These are phyloP conservation scores for Oryzias curvinotus DNA, from an alignment of 2,113 vertebrate species.

Conservation along the genomic window DNA sequence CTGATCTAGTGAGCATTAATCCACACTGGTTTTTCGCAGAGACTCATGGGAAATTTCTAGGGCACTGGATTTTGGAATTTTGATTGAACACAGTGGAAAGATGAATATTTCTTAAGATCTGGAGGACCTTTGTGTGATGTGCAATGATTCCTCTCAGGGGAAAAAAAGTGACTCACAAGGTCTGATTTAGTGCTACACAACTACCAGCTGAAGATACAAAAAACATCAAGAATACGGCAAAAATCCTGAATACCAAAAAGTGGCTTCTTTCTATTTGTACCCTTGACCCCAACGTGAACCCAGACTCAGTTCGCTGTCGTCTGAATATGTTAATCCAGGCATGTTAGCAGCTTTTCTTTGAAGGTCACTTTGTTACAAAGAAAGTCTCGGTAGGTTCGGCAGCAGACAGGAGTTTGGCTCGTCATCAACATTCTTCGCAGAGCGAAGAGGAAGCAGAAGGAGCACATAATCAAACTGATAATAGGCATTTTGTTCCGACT, in stretches of 20 bases:
- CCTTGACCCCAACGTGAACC: slow-evolving; percentile 15
- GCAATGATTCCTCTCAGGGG: no score
- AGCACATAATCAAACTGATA: slow-evolving; percentile 23
- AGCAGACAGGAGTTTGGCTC: slow-evolving; percentile 17
- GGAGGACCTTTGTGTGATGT: no score
- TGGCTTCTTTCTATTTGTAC: not conserved
- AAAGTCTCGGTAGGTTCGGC: slow-evolving; percentile 26
- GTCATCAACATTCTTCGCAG: slow-evolving; percentile 16
- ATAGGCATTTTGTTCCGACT: slow-evolving; percentile 15
- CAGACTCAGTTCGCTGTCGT: slow-evolving; percentile 9
- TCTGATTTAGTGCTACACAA: no score
- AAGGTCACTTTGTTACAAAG: slow-evolving; percentile 34
- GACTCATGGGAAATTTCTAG: no score
- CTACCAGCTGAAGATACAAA: no score
- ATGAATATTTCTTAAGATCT: no score
- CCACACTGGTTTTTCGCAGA: no score
- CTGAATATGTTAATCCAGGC: slow-evolving; percentile 21
- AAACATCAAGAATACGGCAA: not conserved
- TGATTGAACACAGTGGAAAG: no score
- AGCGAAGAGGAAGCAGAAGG: slow-evolving; percentile 13
- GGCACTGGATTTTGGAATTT: no score
- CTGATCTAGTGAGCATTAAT: no score
- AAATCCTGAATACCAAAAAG: not conserved
- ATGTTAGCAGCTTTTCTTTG: slow-evolving; percentile 41
- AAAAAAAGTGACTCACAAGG: no score